Percentiles rank a stretch among this genome's conserved stretches.
Conservation (phyloP, 2,888 invertebrate species). For the Allolobophora icterica region DNA sequence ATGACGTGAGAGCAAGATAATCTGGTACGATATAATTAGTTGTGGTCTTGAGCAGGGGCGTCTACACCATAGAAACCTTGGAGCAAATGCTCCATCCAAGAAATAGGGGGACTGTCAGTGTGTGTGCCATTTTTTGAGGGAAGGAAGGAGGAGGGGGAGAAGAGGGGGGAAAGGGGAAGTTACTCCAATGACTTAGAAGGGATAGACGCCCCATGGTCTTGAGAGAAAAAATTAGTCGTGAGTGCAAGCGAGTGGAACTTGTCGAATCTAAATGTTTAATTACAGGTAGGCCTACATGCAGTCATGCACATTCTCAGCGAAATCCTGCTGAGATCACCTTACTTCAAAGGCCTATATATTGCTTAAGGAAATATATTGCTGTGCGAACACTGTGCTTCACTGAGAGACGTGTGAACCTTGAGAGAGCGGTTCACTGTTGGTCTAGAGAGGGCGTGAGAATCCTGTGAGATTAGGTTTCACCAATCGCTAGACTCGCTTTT, state of each 20-base stretch:
- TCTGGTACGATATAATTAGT: background rate
- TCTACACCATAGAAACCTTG: too few species aligned
- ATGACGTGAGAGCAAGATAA: background rate
- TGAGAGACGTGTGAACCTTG: background rate
- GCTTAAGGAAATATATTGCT: background rate
- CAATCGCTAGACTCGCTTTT: background rate
- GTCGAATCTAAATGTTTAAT: too few species aligned
- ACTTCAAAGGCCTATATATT: background rate
- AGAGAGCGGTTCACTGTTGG: background rate
- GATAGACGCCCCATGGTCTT: too few species aligned
- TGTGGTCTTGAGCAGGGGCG: background rate
- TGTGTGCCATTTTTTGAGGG: too few species aligned
- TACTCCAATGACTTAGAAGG: too few species aligned
- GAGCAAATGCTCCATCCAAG: too few species aligned
- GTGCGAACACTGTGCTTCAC: background rate
- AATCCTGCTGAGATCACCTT: background rate
- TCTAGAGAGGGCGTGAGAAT: slow-evolving; percentile 17
- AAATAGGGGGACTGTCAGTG: too few species aligned
- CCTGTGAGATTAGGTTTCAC: background rate
- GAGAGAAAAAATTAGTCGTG: background rate
- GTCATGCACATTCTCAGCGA: background rate
- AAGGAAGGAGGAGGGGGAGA: too few species aligned
- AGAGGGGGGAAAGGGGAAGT: too few species aligned
- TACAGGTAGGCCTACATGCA: too few species aligned
- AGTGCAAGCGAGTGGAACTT: background rate